Evolutionary conservation across 2,888 invertebrate species (phyloP), one percentile per base, ranked within the genome.

Genomic region (Chelonus formosanus): DNA sequence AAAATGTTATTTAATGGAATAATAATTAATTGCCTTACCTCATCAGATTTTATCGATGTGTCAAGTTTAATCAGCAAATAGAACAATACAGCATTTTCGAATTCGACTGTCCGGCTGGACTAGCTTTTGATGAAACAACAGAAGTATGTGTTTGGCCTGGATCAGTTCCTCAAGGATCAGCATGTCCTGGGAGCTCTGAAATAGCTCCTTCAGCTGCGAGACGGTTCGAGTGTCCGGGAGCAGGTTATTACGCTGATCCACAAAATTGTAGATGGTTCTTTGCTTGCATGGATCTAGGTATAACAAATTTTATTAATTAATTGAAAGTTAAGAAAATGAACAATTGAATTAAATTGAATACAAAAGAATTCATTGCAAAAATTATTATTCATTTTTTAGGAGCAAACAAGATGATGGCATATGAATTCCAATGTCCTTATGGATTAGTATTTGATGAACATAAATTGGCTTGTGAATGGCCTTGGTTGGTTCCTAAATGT

Each of bases 221-320:
- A 1, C 87, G 91, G 74, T 93, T 92, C 82, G 83, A 87, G 43
- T 93, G 93, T 77, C 90, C 91, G 0, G 85, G 86, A 55, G 87
- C 88, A 84, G 93, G 93, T 67, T 93, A 92, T 80, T 93, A 91
- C 78, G 91, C 90, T 0, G 93, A 93, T 81, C 92, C 92, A 0
- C 91, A 91, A 80, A 92, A 93, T 84, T 93, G 93, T 73, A 88
- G 92, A 65, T 93, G 92, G 92, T 93, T 93, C 88, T 93, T 92
- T 83, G 92, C 93, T 34, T 93, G 93, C 77, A 85, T 91, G 65
- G 91, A 92, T 81, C 90, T 91, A 78, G 90, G 91, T 75, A 87
- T 85, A 88, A 0, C 85, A 87, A 0, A 20, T 20, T 20, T 1
- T 20, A 20, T 20, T 20, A 20, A 20, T 20, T 2, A 20, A 1